Evolutionary conservation across 1,140 invertebrate genomes (phyloP), one percentile per base, ranked within the genome.

Genomic region (Drosophila sechellia): DNA sequence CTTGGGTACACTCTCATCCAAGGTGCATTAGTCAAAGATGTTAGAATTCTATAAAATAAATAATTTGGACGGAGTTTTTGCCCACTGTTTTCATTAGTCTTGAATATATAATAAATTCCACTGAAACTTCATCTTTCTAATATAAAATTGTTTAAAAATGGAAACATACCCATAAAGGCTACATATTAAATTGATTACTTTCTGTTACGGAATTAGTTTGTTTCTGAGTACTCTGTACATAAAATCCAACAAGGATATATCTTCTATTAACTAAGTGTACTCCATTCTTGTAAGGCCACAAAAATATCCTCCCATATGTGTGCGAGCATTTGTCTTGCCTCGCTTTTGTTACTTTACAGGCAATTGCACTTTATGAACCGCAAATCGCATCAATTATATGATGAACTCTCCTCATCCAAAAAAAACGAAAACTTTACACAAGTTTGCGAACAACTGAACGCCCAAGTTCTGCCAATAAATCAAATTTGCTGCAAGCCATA

Each of bases 321-420:
- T 15, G 12, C 63, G 50, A 65, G 53, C 69, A 61, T 56, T 70
- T 58, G 12, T 46, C 45, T 50, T 17, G 15, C 42, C 5, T 4
- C 34, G 35, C 45, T 37, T 55, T 54, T 64, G 58, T 64, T 40
- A 66, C 22, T 87, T 87, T 59, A 87, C 83, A 63, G 84, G 66
- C 83, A 87, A 89, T 87, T 87, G 84, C 65, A 89, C 83, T 87
- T 89, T 72, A 87, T 87, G 84, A 83, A 79, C 75, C 79, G 64
- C 84, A 87, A 87, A 87, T 89, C 83, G 79, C 83, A 87, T 87
- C 79, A 87, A 89, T 87, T 87, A 87, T 83, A 76, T 76, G 71
- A 87, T 89, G 83, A 87, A 89, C 84, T 86, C 61, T 57, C 42
- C 61, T 57, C 42, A 34, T 31, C 15, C 10, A 22, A 22, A 22